Percentiles rank a stretch among this genome's conserved stretches.
Conservation (phyloP, 2,113 vertebrate species). For the Haemorhous mexicanus region DNA sequence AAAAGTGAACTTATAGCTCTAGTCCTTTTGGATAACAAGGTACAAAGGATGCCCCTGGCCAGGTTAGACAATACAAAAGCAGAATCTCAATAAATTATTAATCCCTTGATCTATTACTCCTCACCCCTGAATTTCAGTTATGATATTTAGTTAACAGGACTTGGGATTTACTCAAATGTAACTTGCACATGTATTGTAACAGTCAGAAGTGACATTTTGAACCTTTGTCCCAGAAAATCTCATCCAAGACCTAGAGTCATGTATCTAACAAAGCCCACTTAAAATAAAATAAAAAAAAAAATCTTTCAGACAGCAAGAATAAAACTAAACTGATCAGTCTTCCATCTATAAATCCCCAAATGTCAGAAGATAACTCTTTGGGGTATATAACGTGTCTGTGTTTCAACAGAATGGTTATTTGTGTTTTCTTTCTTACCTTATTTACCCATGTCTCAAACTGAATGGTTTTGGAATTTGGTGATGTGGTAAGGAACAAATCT, state of each 20-base stretch:
- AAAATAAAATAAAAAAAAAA: not conserved
- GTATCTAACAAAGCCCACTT: not conserved
- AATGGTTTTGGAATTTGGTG: not conserved
- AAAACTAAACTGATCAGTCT: not conserved
- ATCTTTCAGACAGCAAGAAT: not conserved
- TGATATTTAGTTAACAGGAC: not conserved
- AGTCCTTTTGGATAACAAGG: not conserved
- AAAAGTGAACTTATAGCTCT: not conserved
- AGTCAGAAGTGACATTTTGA: not conserved
- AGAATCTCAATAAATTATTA: not conserved
- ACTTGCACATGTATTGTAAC: not conserved
- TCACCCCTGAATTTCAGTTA: not conserved
- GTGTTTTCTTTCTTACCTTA: conserved; percentile 72
- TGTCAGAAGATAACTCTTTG: not conserved
- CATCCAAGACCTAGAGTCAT: not conserved
- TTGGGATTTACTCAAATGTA: not conserved
- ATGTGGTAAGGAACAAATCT: conserved; percentile 85
- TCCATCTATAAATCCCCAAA: conserved; percentile 26
- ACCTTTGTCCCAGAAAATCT: not conserved
- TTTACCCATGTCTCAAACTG: conserved; percentile 83
- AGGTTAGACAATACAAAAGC: not conserved
- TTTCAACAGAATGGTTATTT: not conserved
- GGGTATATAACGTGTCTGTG: not conserved
- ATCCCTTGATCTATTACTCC: not conserved
- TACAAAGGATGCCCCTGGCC: not conserved